phyloP scores from a whole-genome alignment of 2,113 vertebrate species.

The Chauna torquata region DNA sequence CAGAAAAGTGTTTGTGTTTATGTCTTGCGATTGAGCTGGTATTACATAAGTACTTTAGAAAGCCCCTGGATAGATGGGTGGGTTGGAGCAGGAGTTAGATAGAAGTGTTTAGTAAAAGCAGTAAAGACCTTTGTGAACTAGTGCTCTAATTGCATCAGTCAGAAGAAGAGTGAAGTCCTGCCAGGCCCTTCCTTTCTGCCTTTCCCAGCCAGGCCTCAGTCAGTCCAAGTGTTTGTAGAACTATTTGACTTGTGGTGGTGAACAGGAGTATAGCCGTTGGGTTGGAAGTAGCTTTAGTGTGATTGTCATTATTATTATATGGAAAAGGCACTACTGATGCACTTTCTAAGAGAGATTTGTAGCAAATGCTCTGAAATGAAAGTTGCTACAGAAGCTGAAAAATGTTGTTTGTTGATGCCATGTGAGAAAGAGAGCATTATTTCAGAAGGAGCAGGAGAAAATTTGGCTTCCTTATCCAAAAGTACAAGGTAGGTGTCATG shows the following conservation, averaged over 20 bases:
- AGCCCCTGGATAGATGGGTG: not conserved
- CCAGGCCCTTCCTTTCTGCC: not conserved
- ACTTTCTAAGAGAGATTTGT: not conserved
- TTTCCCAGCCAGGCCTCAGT: not conserved
- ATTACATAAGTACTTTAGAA: not conserved
- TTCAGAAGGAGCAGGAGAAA: not conserved
- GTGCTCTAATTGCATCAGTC: not conserved
- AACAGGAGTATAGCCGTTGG: not conserved
- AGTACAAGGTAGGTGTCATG: not conserved
- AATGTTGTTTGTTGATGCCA: not conserved
- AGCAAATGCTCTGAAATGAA: not conserved
- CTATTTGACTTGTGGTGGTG: not conserved
- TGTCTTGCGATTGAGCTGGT: not conserved
- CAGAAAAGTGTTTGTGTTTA: not conserved
- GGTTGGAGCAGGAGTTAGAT: not conserved
- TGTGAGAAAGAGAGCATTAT: not conserved
- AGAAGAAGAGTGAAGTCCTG: not conserved
- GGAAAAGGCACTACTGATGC: not conserved
- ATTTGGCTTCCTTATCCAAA: not conserved
- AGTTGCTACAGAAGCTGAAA: not conserved
- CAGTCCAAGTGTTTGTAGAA: not conserved
- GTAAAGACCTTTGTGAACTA: not conserved
- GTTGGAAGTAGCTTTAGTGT: not conserved
- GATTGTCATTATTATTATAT: not conserved
- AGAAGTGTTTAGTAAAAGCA: not conserved